Conservation (phyloP, 2,888 invertebrate species). For the Coelopa pilipes region DNA sequence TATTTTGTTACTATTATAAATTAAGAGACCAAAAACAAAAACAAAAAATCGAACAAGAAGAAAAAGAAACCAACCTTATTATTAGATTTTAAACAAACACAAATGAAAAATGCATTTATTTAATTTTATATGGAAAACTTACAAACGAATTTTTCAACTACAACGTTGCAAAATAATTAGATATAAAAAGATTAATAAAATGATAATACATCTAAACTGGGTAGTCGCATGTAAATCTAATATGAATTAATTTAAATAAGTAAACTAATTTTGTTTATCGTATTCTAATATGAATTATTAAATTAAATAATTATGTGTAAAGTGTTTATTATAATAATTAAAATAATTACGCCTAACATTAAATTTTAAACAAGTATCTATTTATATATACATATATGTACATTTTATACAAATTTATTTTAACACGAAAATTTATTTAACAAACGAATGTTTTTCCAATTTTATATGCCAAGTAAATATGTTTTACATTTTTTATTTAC, state of each 20-base stretch:
- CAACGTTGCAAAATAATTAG: slow-evolving; percentile 56
- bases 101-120: slow-evolving; percentile 46
- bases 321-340: slow-evolving; percentile 37
- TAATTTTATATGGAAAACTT: slow-evolving; percentile 49
- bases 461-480: slow-evolving; percentile 12
- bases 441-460: neutral
- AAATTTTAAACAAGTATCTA: slow-evolving; percentile 36
- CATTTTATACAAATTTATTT: slow-evolving; percentile 40
- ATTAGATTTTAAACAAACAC: slow-evolving; percentile 41
- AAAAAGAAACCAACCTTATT: slow-evolving; percentile 36
- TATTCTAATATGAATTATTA: slow-evolving; percentile 38
- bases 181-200: slow-evolving; percentile 50
- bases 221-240: slow-evolving; percentile 68
- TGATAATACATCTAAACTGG: slow-evolving; percentile 66
- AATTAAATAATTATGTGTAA: slow-evolving; percentile 42
- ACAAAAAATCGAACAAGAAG: slow-evolving; percentile 37
- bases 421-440: slow-evolving; percentile 8
- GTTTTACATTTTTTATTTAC: slow-evolving; percentile 16
- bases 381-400: slow-evolving; percentile 45
- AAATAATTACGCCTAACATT: slow-evolving; percentile 32
- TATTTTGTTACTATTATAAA: slow-evolving; percentile 46
- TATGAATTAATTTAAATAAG: slow-evolving; percentile 34
- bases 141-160: slow-evolving; percentile 58
- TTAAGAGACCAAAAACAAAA: slow-evolving; percentile 46
- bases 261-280: slow-evolving; percentile 51